Evolutionary conservation across 2,113 vertebrate genomes (phyloP), one percentile per base, ranked within the genome.

Genomic region (Misgurnus mizolepis): DNA sequence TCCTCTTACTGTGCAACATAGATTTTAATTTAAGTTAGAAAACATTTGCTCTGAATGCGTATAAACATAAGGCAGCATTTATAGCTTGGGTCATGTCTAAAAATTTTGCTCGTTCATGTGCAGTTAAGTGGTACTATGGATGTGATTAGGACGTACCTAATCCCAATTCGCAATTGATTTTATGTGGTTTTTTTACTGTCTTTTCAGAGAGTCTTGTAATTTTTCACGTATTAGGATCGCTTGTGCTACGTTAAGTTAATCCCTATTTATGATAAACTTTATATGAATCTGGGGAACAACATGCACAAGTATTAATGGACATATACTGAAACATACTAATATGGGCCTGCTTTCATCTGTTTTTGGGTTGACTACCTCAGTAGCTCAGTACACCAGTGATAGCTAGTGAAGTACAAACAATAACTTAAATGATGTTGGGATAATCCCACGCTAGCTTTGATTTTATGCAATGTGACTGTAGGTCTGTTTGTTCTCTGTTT

Each of bases 341-440:
- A 34, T 53, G 67, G 65, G 15, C 74, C 11, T 79, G 50, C 69
- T 41, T 41, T 61, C 56, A 6, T 27, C 22, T 45, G 45, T 58
- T 76, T 68, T 69, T 85, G 76, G 87, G 86, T 90, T 79, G 84
- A 68, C 91, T 92, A 91, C 90, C 90, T 93, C 90, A 90, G 85
- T 84, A 79, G 77, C 83, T 82, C 61, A 77, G 70, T 75, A 66
- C 22, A 72, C 58, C 79, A 82, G 76, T 73, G 50, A 80, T 45
- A 62, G 80, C 67, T 71, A 61, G 79, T 82, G 67, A 80, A 88
- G 80, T 50, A 50, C 14, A 61, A 60, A 82, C 62, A 14, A 9
- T 50, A 78, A 75, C 69, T 17, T n/a, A 18, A 49, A 61, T 11
- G 8, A 66, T 22, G 80, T 66, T 80, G 55, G 34, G 61, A 7